These are phyloP conservation scores for Operophtera brumata DNA, from an alignment of 2,888 invertebrate species.

Conservation along the genomic window DNA sequence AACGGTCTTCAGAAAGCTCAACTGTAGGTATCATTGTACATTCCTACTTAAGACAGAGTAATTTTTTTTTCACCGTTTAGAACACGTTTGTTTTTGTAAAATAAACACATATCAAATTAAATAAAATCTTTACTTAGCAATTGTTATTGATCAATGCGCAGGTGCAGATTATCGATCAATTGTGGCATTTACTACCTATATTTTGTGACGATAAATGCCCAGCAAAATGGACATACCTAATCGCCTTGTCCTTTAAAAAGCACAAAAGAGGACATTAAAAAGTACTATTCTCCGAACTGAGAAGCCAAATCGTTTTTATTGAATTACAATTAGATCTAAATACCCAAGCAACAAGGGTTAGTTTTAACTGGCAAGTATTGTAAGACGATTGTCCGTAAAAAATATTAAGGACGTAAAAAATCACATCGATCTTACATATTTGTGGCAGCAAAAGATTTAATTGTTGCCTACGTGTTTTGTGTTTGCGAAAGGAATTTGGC, in stretches of 20 bases:
- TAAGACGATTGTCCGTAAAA: not conserved
- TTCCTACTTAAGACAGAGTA: no score
- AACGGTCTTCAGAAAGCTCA: no score
- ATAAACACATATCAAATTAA: no score
- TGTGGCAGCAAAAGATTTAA: constrained; percentile 43
- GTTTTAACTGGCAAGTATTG: constrained; percentile 3
- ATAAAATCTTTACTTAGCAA: no score
- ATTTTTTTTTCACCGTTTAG: no score
- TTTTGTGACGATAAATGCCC: constrained; percentile 55
- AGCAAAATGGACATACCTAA: constrained; percentile 75
- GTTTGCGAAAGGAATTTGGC: constrained; percentile 41
- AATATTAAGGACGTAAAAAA: constrained; percentile 45
- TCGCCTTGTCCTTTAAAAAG: constrained; percentile 68
- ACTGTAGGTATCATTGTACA: no score
- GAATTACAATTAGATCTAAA: not conserved
- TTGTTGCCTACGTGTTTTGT: constrained; percentile 44
- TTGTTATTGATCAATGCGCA: constrained; percentile 39
- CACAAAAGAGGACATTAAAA: constrained; percentile 64
- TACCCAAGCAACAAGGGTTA: constrained; percentile 39
- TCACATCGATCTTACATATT: constrained; percentile 62
- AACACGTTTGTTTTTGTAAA: no score
- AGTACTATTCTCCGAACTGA: constrained; percentile 42
- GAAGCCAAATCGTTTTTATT: constrained; percentile 12
- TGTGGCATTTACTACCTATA: constrained; percentile 66
- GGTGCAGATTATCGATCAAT: constrained; percentile 72